phyloP scores from a whole-genome alignment of 2,113 vertebrate genomes.

The Gallinago undulata region DNA sequence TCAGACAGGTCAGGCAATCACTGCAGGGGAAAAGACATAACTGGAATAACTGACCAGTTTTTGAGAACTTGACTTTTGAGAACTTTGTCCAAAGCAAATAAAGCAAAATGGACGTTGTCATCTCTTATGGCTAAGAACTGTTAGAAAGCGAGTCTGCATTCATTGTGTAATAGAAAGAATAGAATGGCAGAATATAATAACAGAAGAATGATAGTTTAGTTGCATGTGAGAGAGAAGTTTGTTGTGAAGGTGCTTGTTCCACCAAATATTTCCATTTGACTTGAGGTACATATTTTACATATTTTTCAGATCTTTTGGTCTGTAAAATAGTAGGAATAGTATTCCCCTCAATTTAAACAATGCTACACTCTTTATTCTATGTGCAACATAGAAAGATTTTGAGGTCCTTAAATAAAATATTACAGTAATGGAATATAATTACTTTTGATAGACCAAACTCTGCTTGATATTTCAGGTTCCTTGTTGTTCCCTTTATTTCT shows the following conservation, averaged over 20 bases:
- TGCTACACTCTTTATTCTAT: background rate
- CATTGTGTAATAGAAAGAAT: background rate
- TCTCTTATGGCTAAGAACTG: background rate
- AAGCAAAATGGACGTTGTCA: background rate
- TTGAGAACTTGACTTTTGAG: background rate
- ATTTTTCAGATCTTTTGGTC: background rate
- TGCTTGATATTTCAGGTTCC: background rate
- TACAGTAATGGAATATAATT: background rate
- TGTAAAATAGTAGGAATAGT: background rate
- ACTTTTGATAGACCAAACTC: background rate
- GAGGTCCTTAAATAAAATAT: background rate
- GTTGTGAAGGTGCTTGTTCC: background rate
- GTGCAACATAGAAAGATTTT: background rate
- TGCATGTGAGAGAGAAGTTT: background rate
- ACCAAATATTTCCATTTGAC: background rate
- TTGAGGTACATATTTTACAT: background rate
- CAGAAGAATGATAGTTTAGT: background rate
- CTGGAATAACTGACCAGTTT: background rate
- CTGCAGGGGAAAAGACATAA: background rate
- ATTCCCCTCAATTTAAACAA: background rate
- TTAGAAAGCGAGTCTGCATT: background rate
- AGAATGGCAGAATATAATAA: background rate
- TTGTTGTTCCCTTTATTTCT: background rate
- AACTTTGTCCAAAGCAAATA: background rate
- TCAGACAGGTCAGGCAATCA: background rate